Conservation (phyloP, 2,113 vertebrate genomes). For the Nycticryphes semicollaris region DNA sequence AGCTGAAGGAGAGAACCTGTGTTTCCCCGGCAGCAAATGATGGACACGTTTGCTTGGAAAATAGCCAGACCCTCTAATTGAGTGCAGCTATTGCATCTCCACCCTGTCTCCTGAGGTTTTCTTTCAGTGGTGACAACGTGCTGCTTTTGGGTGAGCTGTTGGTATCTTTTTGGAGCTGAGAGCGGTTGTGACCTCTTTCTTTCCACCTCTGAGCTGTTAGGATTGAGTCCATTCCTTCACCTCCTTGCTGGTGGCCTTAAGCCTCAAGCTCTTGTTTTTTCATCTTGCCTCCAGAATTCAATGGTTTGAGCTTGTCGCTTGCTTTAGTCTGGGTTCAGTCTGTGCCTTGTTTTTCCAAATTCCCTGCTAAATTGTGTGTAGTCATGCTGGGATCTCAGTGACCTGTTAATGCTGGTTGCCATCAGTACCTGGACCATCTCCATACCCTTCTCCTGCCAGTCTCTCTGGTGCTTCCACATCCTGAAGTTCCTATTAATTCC, state of each 20-base stretch:
- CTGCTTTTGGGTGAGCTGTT: neutral
- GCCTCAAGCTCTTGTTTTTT: neutral
- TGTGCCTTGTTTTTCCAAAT: neutral
- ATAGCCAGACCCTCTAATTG: neutral
- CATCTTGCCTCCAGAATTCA: neutral
- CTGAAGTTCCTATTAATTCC: neutral
- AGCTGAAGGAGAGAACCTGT: neutral
- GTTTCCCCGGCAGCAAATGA: neutral
- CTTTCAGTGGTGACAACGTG: rapidly evolving
- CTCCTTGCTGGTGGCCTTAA: neutral
- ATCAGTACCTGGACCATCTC: neutral
- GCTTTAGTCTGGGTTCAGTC: neutral
- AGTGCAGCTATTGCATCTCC: neutral
- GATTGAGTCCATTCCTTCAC: neutral
- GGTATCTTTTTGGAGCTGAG: neutral
- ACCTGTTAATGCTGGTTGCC: neutral
- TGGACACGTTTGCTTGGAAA: neutral
- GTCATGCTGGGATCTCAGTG: neutral
- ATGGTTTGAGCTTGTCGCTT: neutral
- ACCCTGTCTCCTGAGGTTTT: neutral
- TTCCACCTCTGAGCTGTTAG: neutral
- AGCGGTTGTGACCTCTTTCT: neutral
- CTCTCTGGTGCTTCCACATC: neutral
- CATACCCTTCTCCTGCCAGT: neutral
- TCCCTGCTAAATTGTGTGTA: neutral